Conservation (phyloP, 2,113 vertebrate genomes). For the Nyctibius bracteatus region DNA sequence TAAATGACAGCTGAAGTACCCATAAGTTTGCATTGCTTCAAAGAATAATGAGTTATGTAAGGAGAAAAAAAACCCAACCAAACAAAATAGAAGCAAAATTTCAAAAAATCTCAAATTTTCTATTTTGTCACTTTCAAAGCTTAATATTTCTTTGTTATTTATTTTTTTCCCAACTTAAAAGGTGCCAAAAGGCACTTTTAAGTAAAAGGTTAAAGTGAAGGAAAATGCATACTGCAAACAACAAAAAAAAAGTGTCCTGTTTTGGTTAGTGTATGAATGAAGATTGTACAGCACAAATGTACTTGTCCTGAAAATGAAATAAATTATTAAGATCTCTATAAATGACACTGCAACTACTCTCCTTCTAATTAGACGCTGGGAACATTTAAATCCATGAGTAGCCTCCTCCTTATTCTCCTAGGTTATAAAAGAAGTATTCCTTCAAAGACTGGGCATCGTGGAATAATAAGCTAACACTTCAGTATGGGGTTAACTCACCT, state of each 20-base stretch:
- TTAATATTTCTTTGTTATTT: background rate
- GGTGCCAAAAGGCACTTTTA: background rate
- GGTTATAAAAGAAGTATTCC: conserved; percentile 7
- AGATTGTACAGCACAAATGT: background rate
- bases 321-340: background rate
- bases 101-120: background rate
- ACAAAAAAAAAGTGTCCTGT: background rate
- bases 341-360: background rate
- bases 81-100: background rate
- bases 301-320: conserved; percentile 1
- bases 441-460: background rate
- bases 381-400: background rate
- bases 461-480: background rate
- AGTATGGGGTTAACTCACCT: background rate
- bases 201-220: background rate
- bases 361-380: conserved; percentile 8
- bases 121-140: background rate
- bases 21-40: background rate
- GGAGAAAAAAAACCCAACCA: background rate
- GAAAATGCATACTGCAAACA: background rate
- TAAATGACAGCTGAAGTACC: background rate
- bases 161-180: background rate
- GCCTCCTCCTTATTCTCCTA: background rate
- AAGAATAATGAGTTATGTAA: background rate
- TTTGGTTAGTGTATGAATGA: background rate